A percentile compares a stretch with the other conserved stretches of the same genome.
Conservation (phyloP, 2,113 vertebrate genomes). For the Odocoileus virginianus region DNA sequence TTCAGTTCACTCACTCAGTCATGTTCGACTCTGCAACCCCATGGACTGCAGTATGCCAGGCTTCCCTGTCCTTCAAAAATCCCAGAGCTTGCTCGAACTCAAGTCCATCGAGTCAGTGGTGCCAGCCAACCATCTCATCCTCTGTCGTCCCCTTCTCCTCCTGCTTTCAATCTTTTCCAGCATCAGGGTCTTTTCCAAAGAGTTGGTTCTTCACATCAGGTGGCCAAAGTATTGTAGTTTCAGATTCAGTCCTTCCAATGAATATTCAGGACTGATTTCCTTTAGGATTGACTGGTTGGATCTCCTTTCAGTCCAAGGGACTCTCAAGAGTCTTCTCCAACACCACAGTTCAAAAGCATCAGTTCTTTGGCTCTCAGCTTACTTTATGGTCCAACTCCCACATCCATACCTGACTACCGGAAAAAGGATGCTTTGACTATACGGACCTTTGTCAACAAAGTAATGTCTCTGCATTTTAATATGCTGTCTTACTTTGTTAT, state of each 20-base stretch:
- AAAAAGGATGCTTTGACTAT: neutral
- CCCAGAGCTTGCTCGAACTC: neutral
- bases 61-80: neutral
- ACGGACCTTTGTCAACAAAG: neutral
- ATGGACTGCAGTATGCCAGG: neutral
- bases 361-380: neutral
- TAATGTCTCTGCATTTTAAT: neutral
- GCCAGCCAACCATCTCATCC: neutral
- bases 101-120: neutral
- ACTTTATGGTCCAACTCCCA: neutral
- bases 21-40: neutral
- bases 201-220: neutral
- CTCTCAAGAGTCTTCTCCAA: neutral
- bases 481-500: neutral
- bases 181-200: neutral
- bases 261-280: neutral
- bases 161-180: neutral
- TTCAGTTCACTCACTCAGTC: neutral
- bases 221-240: neutral
- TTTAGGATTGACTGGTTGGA: neutral
- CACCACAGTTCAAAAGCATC: neutral
- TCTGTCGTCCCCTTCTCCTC: neutral
- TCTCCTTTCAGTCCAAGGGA: neutral
- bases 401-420: neutral
- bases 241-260: neutral